These are phyloP conservation scores for Ditylenchus dipsaci DNA, from an alignment of 1,140 invertebrate genomes.

Conservation along the genomic window DNA sequence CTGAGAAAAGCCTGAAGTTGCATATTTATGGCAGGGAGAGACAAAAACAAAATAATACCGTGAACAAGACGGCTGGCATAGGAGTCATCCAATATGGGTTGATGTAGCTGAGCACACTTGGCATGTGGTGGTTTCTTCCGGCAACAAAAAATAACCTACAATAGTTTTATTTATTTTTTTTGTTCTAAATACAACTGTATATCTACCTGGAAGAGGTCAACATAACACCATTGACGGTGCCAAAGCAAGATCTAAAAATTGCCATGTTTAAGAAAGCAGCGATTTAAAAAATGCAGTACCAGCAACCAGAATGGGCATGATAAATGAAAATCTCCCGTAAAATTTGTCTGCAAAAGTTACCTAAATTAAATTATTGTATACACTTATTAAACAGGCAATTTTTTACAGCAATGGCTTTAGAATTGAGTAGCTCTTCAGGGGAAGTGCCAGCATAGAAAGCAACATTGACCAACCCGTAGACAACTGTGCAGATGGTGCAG, in stretches of 20 bases:
- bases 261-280: no score
- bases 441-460: slow-evolving; percentile 92
- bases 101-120: slow-evolving; percentile 52
- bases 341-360: slow-evolving; percentile 80
- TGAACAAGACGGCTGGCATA: slow-evolving; percentile 56
- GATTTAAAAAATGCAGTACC: slow-evolving; percentile 59
- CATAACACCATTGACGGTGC: slow-evolving; percentile 94
- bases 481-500: slow-evolving; percentile 83
- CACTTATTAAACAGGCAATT: neutral
- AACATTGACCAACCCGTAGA: slow-evolving; percentile 89
- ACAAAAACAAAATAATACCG: slow-evolving; percentile 58
- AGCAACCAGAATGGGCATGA: slow-evolving; percentile 93
- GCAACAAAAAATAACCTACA: slow-evolving; percentile 59
- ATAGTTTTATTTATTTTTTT: no score
- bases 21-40: neutral
- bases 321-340: slow-evolving; percentile 86
- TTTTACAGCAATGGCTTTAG: slow-evolving; percentile 87
- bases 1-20: slow-evolving; percentile 62
- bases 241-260: slow-evolving; percentile 76
- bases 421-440: slow-evolving; percentile 76
- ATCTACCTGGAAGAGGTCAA: slow-evolving; percentile 77
- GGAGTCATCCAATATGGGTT: slow-evolving; percentile 53
- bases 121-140: slow-evolving; percentile 57
- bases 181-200: neutral
- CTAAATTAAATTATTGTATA: neutral